Percentiles rank a stretch among this genome's conserved stretches.
Conservation (phyloP, 1,140 invertebrate genomes). For the Anadara kagoshimensis region DNA sequence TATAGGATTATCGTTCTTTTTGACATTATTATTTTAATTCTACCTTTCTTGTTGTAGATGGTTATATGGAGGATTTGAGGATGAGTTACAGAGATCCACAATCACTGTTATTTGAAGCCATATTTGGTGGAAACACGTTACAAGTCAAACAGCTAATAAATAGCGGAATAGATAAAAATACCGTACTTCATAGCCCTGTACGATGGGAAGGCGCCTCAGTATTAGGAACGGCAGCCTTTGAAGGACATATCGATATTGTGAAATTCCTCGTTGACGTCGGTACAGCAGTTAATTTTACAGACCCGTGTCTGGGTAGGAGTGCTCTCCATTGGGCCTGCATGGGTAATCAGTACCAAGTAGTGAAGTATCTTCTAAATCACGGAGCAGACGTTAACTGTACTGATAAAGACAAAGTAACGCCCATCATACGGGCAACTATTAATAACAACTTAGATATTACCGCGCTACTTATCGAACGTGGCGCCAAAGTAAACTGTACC, state of each 20-base stretch:
- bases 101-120: conserved; percentile 49
- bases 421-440: conserved; percentile 54
- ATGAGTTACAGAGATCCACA: conserved; percentile 39
- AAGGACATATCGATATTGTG: conserved; percentile 55
- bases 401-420: conserved; percentile 61
- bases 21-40: neutral
- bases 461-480: conserved; percentile 49
- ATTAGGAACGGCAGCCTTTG: conserved; percentile 49
- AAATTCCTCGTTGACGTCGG: conserved; percentile 46
- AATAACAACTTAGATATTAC: conserved; percentile 43
- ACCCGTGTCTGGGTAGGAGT: conserved; percentile 47
- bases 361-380: conserved; percentile 36
- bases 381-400: conserved; percentile 53
- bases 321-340: conserved; percentile 62
- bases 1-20: neutral
- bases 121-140: conserved; percentile 49
- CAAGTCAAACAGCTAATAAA: conserved; percentile 50
- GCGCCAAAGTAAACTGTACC: conserved; percentile 43
- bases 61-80: neutral
- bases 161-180: conserved; percentile 52
- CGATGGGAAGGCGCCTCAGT: conserved; percentile 54
- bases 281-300: conserved; percentile 51
- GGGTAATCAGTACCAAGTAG: conserved; percentile 39
- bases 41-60: conserved; percentile 7
- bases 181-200: conserved; percentile 47